Conservation (phyloP, 2,888 invertebrate species). For the Meiosimyza platycephala region DNA sequence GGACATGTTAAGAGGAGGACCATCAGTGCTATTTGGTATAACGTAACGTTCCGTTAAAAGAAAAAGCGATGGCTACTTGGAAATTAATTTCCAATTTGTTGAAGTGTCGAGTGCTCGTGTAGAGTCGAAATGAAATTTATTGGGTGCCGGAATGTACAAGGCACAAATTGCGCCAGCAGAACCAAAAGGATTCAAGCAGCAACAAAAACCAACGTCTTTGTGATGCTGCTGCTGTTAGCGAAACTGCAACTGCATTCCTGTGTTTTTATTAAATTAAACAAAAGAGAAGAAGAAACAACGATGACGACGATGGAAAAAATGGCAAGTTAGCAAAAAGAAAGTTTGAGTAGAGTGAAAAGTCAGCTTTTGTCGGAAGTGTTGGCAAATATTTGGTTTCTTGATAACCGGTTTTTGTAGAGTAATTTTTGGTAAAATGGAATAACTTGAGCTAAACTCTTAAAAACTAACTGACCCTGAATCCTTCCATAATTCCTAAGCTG, state of each 20-base stretch:
- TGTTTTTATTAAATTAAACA: conserved; percentile 29
- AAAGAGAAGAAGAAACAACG: conserved; percentile 1
- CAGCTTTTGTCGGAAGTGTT: too few relatives aligned
- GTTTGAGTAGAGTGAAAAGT: too few relatives aligned
- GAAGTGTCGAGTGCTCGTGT: conserved; percentile 30
- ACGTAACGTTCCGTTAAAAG: too few relatives aligned
- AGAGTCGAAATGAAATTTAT: conserved; percentile 27
- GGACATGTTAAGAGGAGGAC: too few relatives aligned
- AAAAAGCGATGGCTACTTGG: too few relatives aligned
- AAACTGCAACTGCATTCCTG: conserved; percentile 9
- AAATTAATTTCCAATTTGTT: conserved; percentile 33
- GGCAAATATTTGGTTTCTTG: too few relatives aligned
- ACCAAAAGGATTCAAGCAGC: neutral
- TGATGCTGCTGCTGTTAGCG: neutral
- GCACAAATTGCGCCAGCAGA: neutral
- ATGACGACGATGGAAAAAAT: neutral
- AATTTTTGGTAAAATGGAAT: too few relatives aligned
- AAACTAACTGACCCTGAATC: too few relatives aligned
- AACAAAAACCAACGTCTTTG: conserved; percentile 11
- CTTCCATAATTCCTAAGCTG: too few relatives aligned
- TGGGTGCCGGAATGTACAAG: conserved; percentile 27
- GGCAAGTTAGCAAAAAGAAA: neutral
- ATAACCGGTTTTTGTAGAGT: too few relatives aligned
- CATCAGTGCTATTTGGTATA: too few relatives aligned
- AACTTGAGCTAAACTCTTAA: too few relatives aligned